Conservation (phyloP, 2,888 invertebrate genomes). For the Cloeon dipterum region DNA sequence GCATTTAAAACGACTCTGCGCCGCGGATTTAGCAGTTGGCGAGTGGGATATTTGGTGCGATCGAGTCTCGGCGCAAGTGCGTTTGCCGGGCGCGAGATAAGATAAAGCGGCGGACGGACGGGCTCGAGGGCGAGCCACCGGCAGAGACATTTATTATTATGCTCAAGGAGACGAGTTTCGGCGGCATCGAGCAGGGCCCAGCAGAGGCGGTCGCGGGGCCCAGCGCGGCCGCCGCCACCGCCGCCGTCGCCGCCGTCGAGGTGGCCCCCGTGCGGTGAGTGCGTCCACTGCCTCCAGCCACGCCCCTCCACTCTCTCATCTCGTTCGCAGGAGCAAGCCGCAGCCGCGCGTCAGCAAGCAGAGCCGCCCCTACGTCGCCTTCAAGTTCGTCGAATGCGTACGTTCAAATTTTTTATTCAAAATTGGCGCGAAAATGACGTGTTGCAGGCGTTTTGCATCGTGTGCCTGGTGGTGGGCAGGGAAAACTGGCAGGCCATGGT, state of each 20-base stretch:
- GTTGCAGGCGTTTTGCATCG: not conserved
- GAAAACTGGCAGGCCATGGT: conserved; percentile 3
- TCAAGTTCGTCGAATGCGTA: conserved; percentile 3
- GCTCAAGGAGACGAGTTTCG: not conserved
- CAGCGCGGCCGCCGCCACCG: not conserved
- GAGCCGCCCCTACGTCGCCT: conserved; percentile 3
- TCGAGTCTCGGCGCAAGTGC: too few relatives aligned
- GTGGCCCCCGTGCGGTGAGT: not conserved
- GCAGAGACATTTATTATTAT: too few relatives aligned
- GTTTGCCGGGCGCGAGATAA: too few relatives aligned
- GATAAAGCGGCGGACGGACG: too few relatives aligned
- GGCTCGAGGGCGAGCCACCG: too few relatives aligned
- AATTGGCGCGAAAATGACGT: not conserved
- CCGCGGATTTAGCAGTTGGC: too few relatives aligned
- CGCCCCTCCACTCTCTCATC: too few relatives aligned
- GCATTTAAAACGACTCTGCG: too few relatives aligned
- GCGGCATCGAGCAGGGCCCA: too few relatives aligned
- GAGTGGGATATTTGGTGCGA: too few relatives aligned
- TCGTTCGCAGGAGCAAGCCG: not conserved
- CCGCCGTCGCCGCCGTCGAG: not conserved
- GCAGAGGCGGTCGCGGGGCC: not conserved
- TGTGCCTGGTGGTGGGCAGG: not conserved
- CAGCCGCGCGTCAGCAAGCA: conserved; percentile 3
- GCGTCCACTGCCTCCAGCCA: not conserved
- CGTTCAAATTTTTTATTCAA: not conserved